Base-by-base conservation (phyloP, 2,888 invertebrate genomes). In the Athetis lepigone region DNA sequence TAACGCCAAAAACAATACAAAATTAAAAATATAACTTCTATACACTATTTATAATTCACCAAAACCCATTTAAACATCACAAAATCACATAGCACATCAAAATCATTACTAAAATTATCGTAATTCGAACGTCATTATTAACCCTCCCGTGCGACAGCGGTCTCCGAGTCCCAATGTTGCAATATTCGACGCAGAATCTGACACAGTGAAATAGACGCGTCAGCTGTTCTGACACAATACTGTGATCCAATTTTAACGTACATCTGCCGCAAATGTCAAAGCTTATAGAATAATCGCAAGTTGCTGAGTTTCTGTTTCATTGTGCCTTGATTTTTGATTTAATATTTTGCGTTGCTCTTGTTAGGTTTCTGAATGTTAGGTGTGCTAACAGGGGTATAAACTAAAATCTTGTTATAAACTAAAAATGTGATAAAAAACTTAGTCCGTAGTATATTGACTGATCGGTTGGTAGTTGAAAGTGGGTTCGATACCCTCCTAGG, bases 261-360 rank as follows among this genome's bases (percentile, higher is more conserved):
- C 80, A 80, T 80, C 80, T 80, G 80, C 81, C 82, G 70, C 81
- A 77, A 80, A 80, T 71, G 80, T 79, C 80, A 80, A 76, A 74
- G 77, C 75, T 70, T 66, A 75, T 70, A 66, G 77, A 77, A 77
- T 75, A 77, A 68, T 77, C 69, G 59, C 36, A 57, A 79, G 62
- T 64, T 51, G 62, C 75, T 67, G 55, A 79, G 54, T 76, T 74
- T 67, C 52, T 23, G 60, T 71, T 80, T 58, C 33, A 51, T 71
- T 37, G 47, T 46, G 21, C 50, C 54, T 46, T 42, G 52, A 64
- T 23, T 64, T 75, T 63, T 42, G 23, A 23, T 55, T 21, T 37
- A 51, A 50, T 13, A 16, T 42, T 25, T 43, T 11, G 5, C 7
- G 11, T 11, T 36, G 4, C 1, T 8, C 2, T 23, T 27, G 5